Percentiles rank a stretch among this genome's conserved stretches.
Conservation (phyloP, 2,113 vertebrate genomes). For the Proteles cristata region DNA sequence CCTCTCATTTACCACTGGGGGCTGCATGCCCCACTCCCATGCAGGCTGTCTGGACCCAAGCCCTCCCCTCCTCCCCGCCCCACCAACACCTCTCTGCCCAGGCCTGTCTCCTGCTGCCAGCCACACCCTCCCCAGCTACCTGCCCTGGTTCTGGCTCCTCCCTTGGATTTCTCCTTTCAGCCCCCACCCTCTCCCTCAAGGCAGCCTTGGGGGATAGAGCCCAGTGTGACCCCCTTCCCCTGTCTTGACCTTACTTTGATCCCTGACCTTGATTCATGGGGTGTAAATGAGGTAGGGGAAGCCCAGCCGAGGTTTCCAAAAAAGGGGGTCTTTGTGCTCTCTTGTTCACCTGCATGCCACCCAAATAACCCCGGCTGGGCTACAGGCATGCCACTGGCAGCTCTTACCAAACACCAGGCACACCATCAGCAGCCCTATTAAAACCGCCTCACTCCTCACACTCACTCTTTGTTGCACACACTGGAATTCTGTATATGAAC, state of each 20-base stretch:
- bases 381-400: neutral
- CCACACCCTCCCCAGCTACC: constrained; percentile 80
- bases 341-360: constrained; percentile 51
- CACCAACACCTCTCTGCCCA: constrained; percentile 64
- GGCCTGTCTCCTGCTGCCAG: constrained; percentile 69
- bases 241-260: constrained; percentile 67
- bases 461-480: constrained; percentile 59
- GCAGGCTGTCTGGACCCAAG: constrained; percentile 26
- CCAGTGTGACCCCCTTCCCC: constrained; percentile 16
- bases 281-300: constrained; percentile 53
- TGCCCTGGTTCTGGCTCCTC: constrained; percentile 76
- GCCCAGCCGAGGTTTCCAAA: constrained; percentile 51
- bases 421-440: constrained; percentile 16
- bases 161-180: constrained; percentile 51
- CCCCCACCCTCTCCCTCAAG: neutral
- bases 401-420: constrained; percentile 50
- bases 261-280: constrained; percentile 60
- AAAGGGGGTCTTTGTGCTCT: constrained; percentile 64
- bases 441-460: constrained; percentile 49
- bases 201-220: neutral
- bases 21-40: constrained; percentile 32
- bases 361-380: constrained; percentile 25
- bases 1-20: neutral
- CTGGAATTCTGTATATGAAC: constrained; percentile 39
- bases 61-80: constrained; percentile 36